Base-by-base conservation (phyloP, 37 sponge, comb jelly and placozoan genomes). In the Aplysina aerophoba region DNA sequence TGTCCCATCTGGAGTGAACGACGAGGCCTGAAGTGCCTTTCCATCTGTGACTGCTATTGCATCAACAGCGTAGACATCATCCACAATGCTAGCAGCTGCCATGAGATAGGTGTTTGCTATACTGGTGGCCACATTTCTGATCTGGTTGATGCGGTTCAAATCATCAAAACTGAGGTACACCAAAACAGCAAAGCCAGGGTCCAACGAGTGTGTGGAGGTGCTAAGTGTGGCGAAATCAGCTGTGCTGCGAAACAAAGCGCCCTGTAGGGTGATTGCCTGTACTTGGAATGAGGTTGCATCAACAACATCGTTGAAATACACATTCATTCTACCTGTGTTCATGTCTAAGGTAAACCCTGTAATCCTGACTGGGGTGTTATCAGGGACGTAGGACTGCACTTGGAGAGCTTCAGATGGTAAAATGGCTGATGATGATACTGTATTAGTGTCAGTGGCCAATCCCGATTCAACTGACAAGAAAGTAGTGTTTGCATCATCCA, bases 31-130 rank as follows among this genome's bases (percentile, higher is more conserved):
- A 1, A 96, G 56, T 4, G 97, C 90, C 22, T 94, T 91, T 62
- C 97, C 94, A 80, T 96, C 94, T 22, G 94, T 94, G 61, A 96
- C 67, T 55, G 97, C 97, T n/a, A 87, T 66, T n/a, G 79, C 77
- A 63, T 96, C 94, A 21, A 77, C 63, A 25, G 92, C 92, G 81
- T 83, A 80, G 16, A 89, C 77, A 81, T 93, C 97, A 86, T 96
- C 92, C 0, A 80, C 94, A 12, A 89, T n/a, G 28, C 73, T 84
- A 33, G 97, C 97, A 27, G 87, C 73, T 6, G 86, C 84, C 21
- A 90, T 87, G 35, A 96, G 60, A 73, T 84, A 96, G 34, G 92
- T 91, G 55, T 83, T 85, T n/a, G 22, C 58, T 33, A 31, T 19
- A 30, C 54, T 40, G 0, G 90, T 93, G 35, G 90, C 90, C 31